phyloP scores from a whole-genome alignment of 2,797 vertebrate species.

The Hippocampus kuda region DNA sequence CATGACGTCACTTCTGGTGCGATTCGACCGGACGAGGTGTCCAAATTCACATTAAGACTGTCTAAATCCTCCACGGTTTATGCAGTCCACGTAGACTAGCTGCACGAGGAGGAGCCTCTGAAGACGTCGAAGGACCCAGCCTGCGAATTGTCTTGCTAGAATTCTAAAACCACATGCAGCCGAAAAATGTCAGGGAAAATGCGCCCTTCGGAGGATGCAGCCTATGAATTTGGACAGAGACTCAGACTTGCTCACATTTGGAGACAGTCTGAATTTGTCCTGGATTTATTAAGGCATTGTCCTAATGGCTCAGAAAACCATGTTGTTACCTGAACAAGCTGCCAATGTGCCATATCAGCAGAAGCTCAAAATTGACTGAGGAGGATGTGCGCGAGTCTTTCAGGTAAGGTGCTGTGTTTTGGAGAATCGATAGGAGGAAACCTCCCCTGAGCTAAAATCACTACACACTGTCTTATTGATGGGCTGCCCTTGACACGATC shows the following conservation, averaged over 20 bases:
- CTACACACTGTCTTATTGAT: slow-evolving; percentile 60
- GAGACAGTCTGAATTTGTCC: slow-evolving; percentile 26
- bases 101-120: too few relatives aligned
- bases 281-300: slow-evolving; percentile 18
- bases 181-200: too few relatives aligned
- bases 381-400: slow-evolving; percentile 34
- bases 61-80: too few relatives aligned
- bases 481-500: slow-evolving; percentile 56
- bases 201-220: too few relatives aligned
- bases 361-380: slow-evolving; percentile 40
- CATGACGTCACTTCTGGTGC: too few relatives aligned
- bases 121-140: too few relatives aligned
- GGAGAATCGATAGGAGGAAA: slow-evolving; percentile 53
- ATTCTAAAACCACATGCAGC: too few relatives aligned
- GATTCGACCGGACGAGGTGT: too few relatives aligned
- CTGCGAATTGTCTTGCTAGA: too few relatives aligned
- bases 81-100: too few relatives aligned
- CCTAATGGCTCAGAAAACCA: slow-evolving; percentile 7
- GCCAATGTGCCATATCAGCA: slow-evolving; percentile 36
- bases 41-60: too few relatives aligned
- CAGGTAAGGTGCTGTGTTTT: slow-evolving; percentile 48
- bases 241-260: slow-evolving; percentile 16
- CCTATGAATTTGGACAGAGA: slow-evolving; percentile 24
- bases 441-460: slow-evolving; percentile 58
- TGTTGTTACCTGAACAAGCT: slow-evolving; percentile 1